Conservation (phyloP, 2,113 vertebrate genomes). For the Seriola quinqueradiata region DNA sequence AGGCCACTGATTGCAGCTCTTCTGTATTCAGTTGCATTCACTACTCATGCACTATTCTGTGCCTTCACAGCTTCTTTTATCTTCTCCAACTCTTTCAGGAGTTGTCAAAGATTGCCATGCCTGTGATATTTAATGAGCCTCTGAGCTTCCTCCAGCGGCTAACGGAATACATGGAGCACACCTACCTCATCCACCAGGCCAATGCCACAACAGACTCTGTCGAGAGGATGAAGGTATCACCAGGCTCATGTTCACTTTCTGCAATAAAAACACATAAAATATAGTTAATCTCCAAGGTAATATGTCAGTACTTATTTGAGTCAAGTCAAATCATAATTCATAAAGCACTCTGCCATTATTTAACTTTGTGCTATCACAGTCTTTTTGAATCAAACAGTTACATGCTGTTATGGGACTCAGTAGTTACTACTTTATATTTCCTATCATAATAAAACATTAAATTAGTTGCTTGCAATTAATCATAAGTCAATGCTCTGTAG, state of each 20-base stretch:
- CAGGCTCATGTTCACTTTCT: neutral
- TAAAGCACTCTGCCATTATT: neutral
- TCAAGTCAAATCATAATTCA: neutral
- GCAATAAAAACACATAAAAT: neutral
- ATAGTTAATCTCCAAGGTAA: neutral
- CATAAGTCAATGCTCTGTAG: constrained; percentile 74
- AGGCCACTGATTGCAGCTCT: neutral
- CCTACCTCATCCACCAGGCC: constrained; percentile 97
- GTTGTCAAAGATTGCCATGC: constrained; percentile 99
- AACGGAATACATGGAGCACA: constrained; percentile 98
- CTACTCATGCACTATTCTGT: neutral
- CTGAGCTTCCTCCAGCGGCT: constrained; percentile 97
- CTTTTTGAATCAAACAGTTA: neutral
- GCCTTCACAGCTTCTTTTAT: constrained; percentile 10
- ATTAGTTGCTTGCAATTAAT: neutral
- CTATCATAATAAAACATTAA: constrained; percentile 3
- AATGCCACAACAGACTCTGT: constrained; percentile 88
- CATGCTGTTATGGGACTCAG: neutral
- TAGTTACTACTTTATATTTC: neutral
- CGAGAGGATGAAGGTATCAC: constrained; percentile 94
- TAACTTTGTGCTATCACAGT: neutral
- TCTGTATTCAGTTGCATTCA: neutral
- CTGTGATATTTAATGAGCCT: constrained; percentile 96
- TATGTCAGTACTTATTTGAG: neutral
- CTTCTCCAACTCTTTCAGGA: constrained; percentile 83